phyloP scores from a whole-genome alignment of 2,797 vertebrate genomes.

The Danionella dracula region DNA sequence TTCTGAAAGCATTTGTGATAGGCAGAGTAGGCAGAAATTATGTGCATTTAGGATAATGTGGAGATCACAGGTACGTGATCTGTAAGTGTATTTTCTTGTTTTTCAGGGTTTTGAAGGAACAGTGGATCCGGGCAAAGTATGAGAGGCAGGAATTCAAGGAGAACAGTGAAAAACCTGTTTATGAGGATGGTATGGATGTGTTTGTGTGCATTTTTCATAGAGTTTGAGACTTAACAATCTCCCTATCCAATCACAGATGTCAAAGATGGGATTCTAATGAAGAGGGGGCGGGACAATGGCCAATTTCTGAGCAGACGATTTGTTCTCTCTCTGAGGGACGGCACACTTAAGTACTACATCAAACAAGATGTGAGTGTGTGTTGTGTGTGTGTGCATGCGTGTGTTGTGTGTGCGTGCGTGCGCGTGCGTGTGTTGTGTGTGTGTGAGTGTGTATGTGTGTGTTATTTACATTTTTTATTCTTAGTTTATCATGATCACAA shows the following conservation, averaged over 20 bases:
- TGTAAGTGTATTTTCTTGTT: not conserved
- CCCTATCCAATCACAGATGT: slow-evolving; percentile 55
- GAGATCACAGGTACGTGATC: no score
- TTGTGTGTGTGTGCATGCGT: not conserved
- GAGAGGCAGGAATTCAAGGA: slow-evolving; percentile 78
- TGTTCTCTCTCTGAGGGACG: slow-evolving; percentile 79
- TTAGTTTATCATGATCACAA: no score
- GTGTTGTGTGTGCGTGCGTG: no score
- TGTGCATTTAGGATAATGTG: no score
- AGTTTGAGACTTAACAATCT: not conserved
- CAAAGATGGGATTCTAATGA: slow-evolving; percentile 80
- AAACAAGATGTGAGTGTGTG: slow-evolving; percentile 78
- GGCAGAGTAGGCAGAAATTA: no score
- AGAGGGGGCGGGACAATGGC: slow-evolving; percentile 82
- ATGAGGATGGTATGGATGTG: slow-evolving; percentile 68
- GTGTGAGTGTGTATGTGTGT: no score
- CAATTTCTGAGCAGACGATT: slow-evolving; percentile 83
- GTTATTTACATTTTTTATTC: no score
- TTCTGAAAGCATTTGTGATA: no score
- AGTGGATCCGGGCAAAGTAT: slow-evolving; percentile 88
- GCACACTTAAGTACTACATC: slow-evolving; percentile 82
- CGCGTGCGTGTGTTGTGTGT: no score
- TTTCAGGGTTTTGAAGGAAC: slow-evolving; percentile 78
- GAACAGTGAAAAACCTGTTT: slow-evolving; percentile 54
- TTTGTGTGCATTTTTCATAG: no score